Conservation (phyloP, 2,113 vertebrate species). For the Cyanoderma ruficeps region DNA sequence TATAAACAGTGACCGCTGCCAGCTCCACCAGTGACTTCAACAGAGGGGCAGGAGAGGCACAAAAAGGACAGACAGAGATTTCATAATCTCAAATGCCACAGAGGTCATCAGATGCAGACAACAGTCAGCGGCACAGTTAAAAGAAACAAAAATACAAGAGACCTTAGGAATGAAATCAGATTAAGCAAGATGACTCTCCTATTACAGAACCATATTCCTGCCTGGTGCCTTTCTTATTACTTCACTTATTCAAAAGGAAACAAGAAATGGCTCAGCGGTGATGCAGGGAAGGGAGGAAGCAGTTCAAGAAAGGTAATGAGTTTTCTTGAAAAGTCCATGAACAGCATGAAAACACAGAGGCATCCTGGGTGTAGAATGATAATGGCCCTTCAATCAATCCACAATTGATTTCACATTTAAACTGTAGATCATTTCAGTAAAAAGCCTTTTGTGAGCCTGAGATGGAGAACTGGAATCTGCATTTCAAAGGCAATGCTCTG, state of each 20-base stretch:
- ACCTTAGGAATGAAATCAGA: background rate
- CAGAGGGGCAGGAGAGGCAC: background rate
- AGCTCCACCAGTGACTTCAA: background rate
- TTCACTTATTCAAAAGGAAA: conserved; percentile 6
- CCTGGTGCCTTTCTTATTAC: background rate
- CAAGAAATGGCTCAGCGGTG: background rate
- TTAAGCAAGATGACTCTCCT: background rate
- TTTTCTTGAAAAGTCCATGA: background rate
- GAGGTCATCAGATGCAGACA: background rate
- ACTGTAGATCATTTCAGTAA: conserved; percentile 12
- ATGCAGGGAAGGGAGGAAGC: background rate
- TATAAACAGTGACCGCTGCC: background rate
- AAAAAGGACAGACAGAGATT: background rate
- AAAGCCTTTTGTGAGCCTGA: conserved; percentile 10
- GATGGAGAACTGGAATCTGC: conserved; percentile 5
- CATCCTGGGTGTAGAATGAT: conserved; percentile 1
- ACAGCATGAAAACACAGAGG: conserved; percentile 20
- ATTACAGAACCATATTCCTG: background rate
- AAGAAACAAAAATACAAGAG: background rate
- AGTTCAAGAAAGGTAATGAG: background rate
- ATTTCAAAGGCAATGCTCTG: background rate
- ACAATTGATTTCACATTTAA: conserved; percentile 31
- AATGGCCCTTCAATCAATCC: conserved; percentile 22
- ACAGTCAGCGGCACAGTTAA: background rate
- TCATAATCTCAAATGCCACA: background rate